Conservation (phyloP, 2,113 vertebrate genomes). For the Lichenostomus cassidix region DNA sequence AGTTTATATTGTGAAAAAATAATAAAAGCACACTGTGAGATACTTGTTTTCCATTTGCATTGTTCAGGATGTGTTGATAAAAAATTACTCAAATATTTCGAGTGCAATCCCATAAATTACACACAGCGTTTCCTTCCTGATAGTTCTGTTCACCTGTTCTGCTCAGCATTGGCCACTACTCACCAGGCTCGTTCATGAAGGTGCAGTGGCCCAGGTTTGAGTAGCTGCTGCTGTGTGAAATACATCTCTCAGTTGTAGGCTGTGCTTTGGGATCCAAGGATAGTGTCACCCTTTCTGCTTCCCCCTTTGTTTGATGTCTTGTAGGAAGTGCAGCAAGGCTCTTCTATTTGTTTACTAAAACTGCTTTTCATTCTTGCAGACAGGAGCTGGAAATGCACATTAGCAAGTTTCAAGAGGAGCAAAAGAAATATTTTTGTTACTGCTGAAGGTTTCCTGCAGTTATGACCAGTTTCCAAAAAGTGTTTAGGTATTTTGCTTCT, state of each 20-base stretch:
- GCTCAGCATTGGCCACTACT: not conserved
- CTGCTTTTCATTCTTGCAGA: not conserved
- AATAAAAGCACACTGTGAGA: slow-evolving; percentile 72
- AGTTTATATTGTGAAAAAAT: slow-evolving; percentile 70
- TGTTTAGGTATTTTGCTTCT: not conserved
- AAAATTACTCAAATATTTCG: not conserved
- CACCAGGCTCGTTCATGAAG: not conserved
- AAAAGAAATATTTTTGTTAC: not conserved
- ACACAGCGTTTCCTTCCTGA: not conserved
- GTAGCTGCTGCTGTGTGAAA: not conserved
- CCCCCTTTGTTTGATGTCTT: not conserved
- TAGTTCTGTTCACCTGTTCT: not conserved
- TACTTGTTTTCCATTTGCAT: slow-evolving; percentile 33
- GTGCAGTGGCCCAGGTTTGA: not conserved
- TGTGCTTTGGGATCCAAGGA: not conserved
- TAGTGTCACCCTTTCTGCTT: not conserved
- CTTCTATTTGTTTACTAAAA: not conserved
- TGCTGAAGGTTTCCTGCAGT: not conserved
- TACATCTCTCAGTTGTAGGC: not conserved
- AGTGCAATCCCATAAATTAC: not conserved
- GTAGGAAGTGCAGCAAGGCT: not conserved
- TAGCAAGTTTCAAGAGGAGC: not conserved
- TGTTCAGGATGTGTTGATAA: not conserved
- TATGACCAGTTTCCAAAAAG: not conserved
- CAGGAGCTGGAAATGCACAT: not conserved